phyloP scores from a whole-genome alignment of 1,140 invertebrate genomes.

The Papilio xuthus region DNA sequence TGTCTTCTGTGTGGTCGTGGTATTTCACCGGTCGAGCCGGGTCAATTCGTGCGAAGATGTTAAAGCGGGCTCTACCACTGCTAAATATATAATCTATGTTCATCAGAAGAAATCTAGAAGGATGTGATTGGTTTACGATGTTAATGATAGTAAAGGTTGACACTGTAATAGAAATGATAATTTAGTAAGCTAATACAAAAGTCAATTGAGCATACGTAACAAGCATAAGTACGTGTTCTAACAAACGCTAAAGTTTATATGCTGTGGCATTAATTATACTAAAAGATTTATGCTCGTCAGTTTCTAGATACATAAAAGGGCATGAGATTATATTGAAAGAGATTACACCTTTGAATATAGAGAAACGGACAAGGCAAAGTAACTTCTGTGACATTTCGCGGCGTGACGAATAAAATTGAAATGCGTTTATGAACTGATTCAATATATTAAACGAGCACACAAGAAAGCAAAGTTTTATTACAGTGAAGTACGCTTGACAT shows the following conservation, averaged over 20 bases:
- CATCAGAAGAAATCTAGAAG: not conserved
- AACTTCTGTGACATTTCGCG: not conserved
- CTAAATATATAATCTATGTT: no score
- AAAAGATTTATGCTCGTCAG: conserved; percentile 48
- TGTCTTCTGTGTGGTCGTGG: no score
- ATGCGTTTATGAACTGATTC: no score
- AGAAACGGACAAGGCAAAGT: not conserved
- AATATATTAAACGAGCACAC: no score
- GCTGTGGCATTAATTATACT: conserved; percentile 41
- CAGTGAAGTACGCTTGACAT: not conserved
- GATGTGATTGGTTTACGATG: not conserved
- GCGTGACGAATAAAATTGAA: not conserved
- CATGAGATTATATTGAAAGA: conserved; percentile 53
- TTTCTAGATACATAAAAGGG: conserved; percentile 43
- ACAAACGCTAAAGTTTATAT: conserved; percentile 37
- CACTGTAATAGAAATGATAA: not conserved
- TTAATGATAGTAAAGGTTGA: not conserved
- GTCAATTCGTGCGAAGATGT: no score
- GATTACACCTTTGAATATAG: conserved; percentile 40
- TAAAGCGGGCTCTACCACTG: no score
- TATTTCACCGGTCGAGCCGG: no score
- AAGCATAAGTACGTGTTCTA: conserved; percentile 35
- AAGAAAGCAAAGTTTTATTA: no score
- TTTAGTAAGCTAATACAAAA: conserved; percentile 13
- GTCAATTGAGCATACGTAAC: conserved; percentile 38